Conservation (phyloP, 2,888 invertebrate genomes). For the Agrypnus murinus region DNA sequence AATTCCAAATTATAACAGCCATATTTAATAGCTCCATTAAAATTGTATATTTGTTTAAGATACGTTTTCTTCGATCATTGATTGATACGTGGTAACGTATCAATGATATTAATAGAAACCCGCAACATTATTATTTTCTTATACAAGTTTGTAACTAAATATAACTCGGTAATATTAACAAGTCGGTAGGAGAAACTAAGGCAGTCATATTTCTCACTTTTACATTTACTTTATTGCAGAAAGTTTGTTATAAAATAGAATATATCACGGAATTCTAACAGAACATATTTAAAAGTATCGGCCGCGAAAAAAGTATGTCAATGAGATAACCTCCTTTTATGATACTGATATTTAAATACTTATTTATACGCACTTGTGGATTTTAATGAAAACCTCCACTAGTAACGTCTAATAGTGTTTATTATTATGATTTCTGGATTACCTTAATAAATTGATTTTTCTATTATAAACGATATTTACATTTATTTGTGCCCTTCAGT, state of each 20-base stretch:
- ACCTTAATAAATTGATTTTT: conserved; percentile 3
- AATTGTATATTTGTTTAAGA: too few species aligned
- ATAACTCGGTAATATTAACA: too few species aligned
- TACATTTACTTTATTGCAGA: conserved; percentile 18
- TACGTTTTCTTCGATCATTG: too few species aligned
- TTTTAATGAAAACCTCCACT: conserved; percentile 30
- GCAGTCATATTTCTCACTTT: not conserved
- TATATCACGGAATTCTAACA: conserved; percentile 18
- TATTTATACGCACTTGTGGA: conserved; percentile 43
- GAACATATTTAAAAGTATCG: conserved; percentile 51
- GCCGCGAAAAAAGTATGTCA: conserved; percentile 63
- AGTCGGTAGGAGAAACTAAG: too few species aligned
- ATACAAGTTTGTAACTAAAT: too few species aligned
- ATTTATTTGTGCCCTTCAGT: not conserved
- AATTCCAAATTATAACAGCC: too few species aligned
- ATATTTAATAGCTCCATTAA: too few species aligned
- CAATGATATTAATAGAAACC: too few species aligned
- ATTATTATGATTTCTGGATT: not conserved
- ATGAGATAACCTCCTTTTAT: conserved; percentile 61
- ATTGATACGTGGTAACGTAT: too few species aligned
- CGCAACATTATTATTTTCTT: too few species aligned
- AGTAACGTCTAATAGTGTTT: not conserved
- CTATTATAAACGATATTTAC: conserved; percentile 1
- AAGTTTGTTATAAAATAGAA: conserved; percentile 15
- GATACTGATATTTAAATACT: conserved; percentile 55